These are phyloP conservation scores for Dendrocincla fuliginosa DNA, from an alignment of 2,797 vertebrate species.

Conservation along the genomic window DNA sequence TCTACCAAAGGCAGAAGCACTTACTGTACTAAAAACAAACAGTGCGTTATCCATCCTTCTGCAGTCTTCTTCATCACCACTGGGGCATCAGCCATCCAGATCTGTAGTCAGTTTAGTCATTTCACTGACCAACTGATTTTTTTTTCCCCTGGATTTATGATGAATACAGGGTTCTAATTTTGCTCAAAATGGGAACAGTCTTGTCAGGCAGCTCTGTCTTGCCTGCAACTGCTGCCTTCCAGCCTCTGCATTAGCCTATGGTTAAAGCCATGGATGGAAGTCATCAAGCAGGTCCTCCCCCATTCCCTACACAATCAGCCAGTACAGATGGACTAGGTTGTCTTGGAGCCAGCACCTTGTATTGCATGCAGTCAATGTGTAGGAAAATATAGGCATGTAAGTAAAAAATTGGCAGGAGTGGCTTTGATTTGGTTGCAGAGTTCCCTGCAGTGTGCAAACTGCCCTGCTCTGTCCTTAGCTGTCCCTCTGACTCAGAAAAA, in stretches of 20 bases:
- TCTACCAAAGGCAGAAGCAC: not conserved
- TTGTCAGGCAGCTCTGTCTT: not conserved
- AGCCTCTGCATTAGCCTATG: rapidly evolving
- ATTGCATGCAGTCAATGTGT: not conserved
- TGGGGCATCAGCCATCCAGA: not conserved
- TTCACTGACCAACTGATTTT: not conserved
- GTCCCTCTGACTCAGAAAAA: not conserved
- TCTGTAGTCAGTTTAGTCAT: not conserved
- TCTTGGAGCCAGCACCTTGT: not conserved
- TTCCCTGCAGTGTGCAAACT: not conserved
- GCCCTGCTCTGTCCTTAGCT: not conserved
- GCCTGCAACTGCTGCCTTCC: not conserved
- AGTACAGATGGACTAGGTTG: not conserved
- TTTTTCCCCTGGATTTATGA: not conserved
- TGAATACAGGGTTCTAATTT: not conserved
- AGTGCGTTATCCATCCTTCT: not conserved
- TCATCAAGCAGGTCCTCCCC: not conserved
- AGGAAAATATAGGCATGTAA: not conserved
- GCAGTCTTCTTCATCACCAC: not conserved
- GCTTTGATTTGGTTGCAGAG: not conserved
- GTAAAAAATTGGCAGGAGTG: not conserved
- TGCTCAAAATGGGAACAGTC: not conserved
- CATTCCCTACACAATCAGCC: not conserved
- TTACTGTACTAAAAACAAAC: not conserved
- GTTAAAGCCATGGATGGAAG: not conserved